These are phyloP conservation scores for Crocuta crocuta DNA, from an alignment of 2,113 vertebrate species.

Conservation along the genomic window DNA sequence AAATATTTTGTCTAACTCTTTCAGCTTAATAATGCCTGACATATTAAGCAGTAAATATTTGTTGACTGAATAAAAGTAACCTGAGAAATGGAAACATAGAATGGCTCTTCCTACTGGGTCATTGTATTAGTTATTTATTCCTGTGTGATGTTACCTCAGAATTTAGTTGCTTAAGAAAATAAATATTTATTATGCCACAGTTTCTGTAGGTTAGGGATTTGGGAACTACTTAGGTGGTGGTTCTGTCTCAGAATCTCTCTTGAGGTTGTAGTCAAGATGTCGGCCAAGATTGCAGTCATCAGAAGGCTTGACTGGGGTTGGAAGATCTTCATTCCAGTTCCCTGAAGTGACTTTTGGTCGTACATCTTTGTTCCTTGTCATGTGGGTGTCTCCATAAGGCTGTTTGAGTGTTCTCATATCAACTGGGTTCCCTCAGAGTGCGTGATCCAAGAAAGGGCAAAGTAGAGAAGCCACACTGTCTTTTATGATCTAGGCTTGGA, in stretches of 20 bases:
- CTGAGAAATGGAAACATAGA: not conserved
- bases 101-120: not conserved
- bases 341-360: not conserved
- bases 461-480: not conserved
- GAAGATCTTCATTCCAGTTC: not conserved
- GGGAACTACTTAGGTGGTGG: not conserved
- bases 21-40: not conserved
- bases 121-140: not conserved
- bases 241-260: not conserved
- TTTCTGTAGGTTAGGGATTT: not conserved
- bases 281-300: not conserved
- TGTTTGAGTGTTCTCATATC: not conserved
- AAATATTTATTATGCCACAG: not conserved
- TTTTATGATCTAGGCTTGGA: not conserved
- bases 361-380: not conserved
- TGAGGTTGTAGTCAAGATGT: not conserved
- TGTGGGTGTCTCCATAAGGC: not conserved
- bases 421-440: not conserved
- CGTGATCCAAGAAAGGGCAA: not conserved
- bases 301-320: not conserved
- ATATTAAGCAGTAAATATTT: not conserved
- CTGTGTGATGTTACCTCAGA: not conserved
- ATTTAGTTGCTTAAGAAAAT: constrained; percentile 19
- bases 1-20: not conserved
- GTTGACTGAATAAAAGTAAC: constrained; percentile 32